phyloP scores from a whole-genome alignment of 2,888 invertebrate species.

The Xylota sylvarum region DNA sequence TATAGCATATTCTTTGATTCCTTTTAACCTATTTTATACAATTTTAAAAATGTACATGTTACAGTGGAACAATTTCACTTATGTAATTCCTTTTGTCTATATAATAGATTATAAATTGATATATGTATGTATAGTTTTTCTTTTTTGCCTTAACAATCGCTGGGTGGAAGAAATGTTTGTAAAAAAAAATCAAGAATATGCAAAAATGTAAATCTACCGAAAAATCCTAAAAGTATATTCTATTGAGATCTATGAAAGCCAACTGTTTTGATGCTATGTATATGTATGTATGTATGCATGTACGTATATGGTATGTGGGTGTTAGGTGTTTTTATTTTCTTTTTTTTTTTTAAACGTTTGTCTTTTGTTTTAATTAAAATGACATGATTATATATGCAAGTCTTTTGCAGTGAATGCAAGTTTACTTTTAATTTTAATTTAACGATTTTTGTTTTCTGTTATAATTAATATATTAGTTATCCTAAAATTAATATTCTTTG shows the following conservation, averaged over 20 bases:
- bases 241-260: constrained; percentile 76
- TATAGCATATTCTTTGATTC: constrained; percentile 61
- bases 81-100: neutral
- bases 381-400: constrained; percentile 25
- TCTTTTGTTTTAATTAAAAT: constrained; percentile 30
- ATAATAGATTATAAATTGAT: neutral
- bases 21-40: constrained; percentile 54
- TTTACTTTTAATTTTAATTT: constrained; percentile 40
- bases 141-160: neutral
- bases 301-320: constrained; percentile 18
- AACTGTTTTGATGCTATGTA: constrained; percentile 68
- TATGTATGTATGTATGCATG: constrained; percentile 22
- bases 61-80: neutral
- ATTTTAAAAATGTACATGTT: constrained; percentile 46
- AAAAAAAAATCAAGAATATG: constrained; percentile 60
- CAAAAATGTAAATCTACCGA: constrained; percentile 33
- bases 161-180: neutral
- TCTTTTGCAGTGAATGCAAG: constrained; percentile 32
- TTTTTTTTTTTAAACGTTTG: constrained; percentile 25
- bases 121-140: neutral
- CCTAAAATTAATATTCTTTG: constrained; percentile 49
- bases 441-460: constrained; percentile 30
- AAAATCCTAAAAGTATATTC: constrained; percentile 47
- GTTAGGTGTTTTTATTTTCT: constrained; percentile 2
- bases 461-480: constrained; percentile 58